Percentiles rank a stretch among this genome's conserved stretches.
These are phyloP conservation scores for Enteromius fasciolatus DNA, from an alignment of 2,797 vertebrate species.

Conservation along the genomic window DNA sequence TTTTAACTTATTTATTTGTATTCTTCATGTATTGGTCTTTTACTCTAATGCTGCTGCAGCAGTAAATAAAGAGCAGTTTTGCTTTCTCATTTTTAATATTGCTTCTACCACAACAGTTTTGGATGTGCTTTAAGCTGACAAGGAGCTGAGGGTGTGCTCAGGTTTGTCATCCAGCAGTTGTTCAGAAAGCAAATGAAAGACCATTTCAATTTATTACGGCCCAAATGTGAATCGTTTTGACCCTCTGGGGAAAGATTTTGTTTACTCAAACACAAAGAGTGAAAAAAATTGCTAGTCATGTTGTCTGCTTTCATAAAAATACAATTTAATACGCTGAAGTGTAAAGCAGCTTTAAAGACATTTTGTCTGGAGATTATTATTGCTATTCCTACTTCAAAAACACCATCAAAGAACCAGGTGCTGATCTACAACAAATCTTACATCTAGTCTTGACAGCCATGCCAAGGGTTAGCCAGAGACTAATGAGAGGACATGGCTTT, in stretches of 20 bases:
- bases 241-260: slow-evolving; percentile 32
- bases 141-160: neutral
- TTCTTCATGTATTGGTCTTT: neutral
- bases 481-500: slow-evolving; percentile 18
- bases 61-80: slow-evolving; percentile 4
- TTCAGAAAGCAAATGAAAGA: slow-evolving; percentile 47
- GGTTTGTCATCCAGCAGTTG: slow-evolving; percentile 27
- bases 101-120: slow-evolving; percentile 6
- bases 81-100: slow-evolving; percentile 10
- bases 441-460: slow-evolving; percentile 18
- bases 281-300: slow-evolving; percentile 17
- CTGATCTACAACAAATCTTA: slow-evolving; percentile 13
- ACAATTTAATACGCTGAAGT: neutral
- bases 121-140: neutral
- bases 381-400: slow-evolving; percentile 22
- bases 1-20: neutral
- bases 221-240: slow-evolving; percentile 40
- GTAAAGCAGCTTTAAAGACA: slow-evolving; percentile 20
- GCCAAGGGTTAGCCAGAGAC: slow-evolving; percentile 2
- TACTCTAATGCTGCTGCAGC: neutral
- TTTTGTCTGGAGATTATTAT: slow-evolving; percentile 1
- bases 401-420: slow-evolving; percentile 8
- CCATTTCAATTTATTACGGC: slow-evolving; percentile 33
- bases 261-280: slow-evolving; percentile 21
- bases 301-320: slow-evolving; percentile 18